Evolutionary conservation across 2,888 invertebrate genomes (phyloP).

Genomic region (Augiades crinisus): DNA sequence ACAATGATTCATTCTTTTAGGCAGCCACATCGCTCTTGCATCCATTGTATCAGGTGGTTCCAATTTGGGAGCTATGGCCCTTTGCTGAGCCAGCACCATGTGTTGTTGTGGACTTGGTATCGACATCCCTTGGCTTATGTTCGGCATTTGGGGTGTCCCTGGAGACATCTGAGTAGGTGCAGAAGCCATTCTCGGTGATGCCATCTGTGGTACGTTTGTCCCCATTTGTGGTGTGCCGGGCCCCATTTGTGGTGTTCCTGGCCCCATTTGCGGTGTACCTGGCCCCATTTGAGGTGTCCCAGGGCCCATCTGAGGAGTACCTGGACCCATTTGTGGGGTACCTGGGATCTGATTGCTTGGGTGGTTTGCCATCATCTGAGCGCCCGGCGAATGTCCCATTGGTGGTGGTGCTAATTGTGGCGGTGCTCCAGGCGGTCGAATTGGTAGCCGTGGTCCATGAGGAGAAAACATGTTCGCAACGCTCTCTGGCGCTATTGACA

Average conservation of each 20-base stretch:
- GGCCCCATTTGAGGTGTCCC: slow-evolving; percentile 46
- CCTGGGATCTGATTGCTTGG: slow-evolving; percentile 38
- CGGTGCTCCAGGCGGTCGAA: slow-evolving; percentile 58
- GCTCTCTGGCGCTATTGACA: slow-evolving; percentile 70
- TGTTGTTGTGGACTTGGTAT: slow-evolving; percentile 61
- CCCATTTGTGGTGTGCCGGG: slow-evolving; percentile 50
- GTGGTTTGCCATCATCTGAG: slow-evolving; percentile 44
- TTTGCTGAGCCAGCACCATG: slow-evolving; percentile 63
- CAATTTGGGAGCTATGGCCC: slow-evolving; percentile 79
- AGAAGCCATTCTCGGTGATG: slow-evolving; percentile 68
- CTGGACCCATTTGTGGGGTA: slow-evolving; percentile 41
- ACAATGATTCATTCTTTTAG: slow-evolving; percentile 85
- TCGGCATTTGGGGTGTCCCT: slow-evolving; percentile 68
- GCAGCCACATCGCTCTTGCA: slow-evolving; percentile 83
- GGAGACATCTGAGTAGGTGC: slow-evolving; percentile 73
- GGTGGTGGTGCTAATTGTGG: slow-evolving; percentile 46
- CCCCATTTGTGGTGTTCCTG: slow-evolving; percentile 46
- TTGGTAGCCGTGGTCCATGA: slow-evolving; percentile 61
- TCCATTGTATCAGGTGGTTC: slow-evolving; percentile 82
- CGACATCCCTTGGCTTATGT: slow-evolving; percentile 65
- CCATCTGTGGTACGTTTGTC: slow-evolving; percentile 62
- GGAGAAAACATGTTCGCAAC: slow-evolving; percentile 74
- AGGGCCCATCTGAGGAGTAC: slow-evolving; percentile 50
- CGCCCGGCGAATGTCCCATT: slow-evolving; percentile 49
- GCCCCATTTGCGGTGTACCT: slow-evolving; percentile 51